Evolutionary conservation across 2,888 invertebrate species (phyloP).

Genomic region (Entomobrya proxima): DNA sequence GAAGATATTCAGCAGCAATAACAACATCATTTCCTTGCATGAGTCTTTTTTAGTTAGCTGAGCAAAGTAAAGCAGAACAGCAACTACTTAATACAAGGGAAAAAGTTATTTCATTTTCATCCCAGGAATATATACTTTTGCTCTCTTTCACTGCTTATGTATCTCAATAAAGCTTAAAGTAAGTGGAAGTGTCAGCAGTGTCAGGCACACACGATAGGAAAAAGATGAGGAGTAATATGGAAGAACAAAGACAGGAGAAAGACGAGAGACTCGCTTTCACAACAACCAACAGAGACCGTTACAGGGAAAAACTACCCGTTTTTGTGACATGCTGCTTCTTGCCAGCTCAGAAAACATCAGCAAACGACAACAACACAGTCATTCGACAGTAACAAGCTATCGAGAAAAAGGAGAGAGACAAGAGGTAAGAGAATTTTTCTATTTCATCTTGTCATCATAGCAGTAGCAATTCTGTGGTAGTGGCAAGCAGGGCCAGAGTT

Average conservation of each 20-base stretch:
- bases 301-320: neutral
- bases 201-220: slow-evolving; percentile 50
- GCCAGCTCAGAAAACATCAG: slow-evolving; percentile 7
- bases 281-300: neutral
- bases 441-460: slow-evolving; percentile 15
- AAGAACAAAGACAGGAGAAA: slow-evolving; percentile 47
- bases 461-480: neutral
- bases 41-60: neutral
- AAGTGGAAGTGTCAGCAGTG: slow-evolving; percentile 59
- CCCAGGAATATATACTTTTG: slow-evolving; percentile 23
- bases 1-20: neutral
- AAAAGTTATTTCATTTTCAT: slow-evolving; percentile 51
- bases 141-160: slow-evolving; percentile 45
- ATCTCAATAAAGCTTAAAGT: slow-evolving; percentile 63
- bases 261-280: slow-evolving; percentile 2
- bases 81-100: neutral
- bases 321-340: slow-evolving; percentile 8
- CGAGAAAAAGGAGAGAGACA: neutral
- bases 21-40: slow-evolving; percentile 11
- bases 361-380: slow-evolving; percentile 34
- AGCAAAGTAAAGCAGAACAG: neutral
- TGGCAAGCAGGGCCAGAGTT: neutral
- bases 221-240: slow-evolving; percentile 49
- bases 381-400: slow-evolving; percentile 13
- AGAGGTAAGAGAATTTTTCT: neutral